Base-by-base conservation (phyloP, 2,888 invertebrate species). In the Byasa hedistus region DNA sequence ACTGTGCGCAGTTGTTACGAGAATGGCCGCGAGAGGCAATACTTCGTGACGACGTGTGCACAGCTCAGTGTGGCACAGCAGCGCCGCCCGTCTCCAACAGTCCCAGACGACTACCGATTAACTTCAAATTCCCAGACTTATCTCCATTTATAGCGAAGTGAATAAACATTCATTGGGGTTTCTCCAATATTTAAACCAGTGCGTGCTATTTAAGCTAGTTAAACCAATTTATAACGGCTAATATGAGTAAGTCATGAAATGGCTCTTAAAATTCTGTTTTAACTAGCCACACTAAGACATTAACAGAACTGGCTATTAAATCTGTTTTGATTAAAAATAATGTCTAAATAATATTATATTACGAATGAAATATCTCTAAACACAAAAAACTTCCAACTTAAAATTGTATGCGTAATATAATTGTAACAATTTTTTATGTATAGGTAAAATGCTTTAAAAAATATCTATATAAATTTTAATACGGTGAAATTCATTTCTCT, bases 11-110 rank as follows among this genome's bases (percentile, higher is more conserved):
- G 76, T 92, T 98, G 44, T 91, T 96, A 62, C 94, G 96, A 69
- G 96, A 97, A 84, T 97, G 96, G 93, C 95, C 96, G 63, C 94
- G 95, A 65, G 96, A 97, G 39, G 95, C 96, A 0, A 95, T 98
- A 55, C 84, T 96, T 24, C 93, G 95, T 2, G 98, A 98, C 79
- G 96, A 97, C 81, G 97, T 98, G 19, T 98, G 98, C 87, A 95
- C 96, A 22, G 96, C 97, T 3, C 98, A 98, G 86, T 98, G 98
- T 82, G 96, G 96, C 55, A 95, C 95, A 76, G 92, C 95, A 19
- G 85, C 89, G 64, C 66, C 83, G 15, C 69, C 69, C 59, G 75
- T 81, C 59, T 80, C 82, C 67, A 27, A 63, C 66, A 54, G 69
- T n/a, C 87, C 91, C 0, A 79, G 89, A 58, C 84, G 94, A 19